These are phyloP conservation scores for Malaclemys terrapin DNA, from an alignment of 2,113 vertebrate species.

Conservation along the genomic window DNA sequence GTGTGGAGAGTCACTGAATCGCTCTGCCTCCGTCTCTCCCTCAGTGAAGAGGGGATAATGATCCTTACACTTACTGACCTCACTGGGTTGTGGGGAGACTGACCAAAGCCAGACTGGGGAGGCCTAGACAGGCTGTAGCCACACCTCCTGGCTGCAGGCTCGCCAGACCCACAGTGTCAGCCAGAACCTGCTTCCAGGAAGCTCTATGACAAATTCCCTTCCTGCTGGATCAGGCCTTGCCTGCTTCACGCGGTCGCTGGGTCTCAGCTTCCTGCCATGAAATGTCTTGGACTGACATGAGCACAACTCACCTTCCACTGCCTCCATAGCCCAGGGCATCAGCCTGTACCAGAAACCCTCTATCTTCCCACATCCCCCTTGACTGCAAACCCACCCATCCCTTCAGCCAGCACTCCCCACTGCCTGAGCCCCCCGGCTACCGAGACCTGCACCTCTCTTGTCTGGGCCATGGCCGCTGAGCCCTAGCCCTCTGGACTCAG, in stretches of 20 bases:
- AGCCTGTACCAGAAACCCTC: not conserved
- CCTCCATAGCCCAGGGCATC: not conserved
- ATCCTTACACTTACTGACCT: not conserved
- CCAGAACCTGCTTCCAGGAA: not conserved
- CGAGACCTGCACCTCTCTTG: not conserved
- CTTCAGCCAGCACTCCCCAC: no score
- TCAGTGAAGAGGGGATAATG: no score
- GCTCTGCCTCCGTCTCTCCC: not conserved
- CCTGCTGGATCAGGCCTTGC: not conserved
- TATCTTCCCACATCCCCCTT: not conserved
- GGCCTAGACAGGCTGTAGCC: no score
- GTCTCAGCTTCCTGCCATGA: not conserved
- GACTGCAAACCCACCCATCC: not conserved
- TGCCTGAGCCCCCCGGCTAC: not conserved
- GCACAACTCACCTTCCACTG: not conserved
- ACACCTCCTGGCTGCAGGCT: not conserved
- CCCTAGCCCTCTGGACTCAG: not conserved
- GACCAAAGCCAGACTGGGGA: not conserved
- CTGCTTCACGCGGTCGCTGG: not conserved
- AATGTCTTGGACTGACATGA: not conserved
- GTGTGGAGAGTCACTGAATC: not conserved
- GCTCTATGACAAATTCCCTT: not conserved
- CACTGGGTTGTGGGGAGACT: not conserved
- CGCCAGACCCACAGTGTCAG: not conserved
- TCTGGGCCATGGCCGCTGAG: not conserved